Base-by-base conservation (phyloP, 1,140 invertebrate genomes). In the Drosophila nebulosa region DNA sequence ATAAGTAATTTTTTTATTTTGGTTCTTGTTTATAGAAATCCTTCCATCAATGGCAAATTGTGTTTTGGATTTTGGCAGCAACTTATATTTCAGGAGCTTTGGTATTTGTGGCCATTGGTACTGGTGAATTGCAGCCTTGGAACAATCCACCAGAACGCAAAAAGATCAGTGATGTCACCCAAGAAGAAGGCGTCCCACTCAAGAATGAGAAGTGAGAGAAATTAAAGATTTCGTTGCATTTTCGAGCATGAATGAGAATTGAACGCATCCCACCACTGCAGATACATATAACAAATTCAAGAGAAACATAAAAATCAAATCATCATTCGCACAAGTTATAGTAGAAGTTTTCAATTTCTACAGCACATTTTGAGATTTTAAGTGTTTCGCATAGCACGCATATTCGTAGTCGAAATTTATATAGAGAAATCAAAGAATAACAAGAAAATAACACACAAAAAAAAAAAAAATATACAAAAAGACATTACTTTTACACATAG, bases 51-150 rank as follows among this genome's bases (percentile, higher is more conserved):
- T 98, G 97, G 97, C 95, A 94, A 79, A 94, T 95, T 50, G 95
- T 98, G 0, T 98, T 98, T 91, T 96, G 95, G 93, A 95, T 97
- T 27, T 88, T 97, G 3, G 94, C 95, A 0, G 93, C 86, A 3
- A 94, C 95, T 0, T 98, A 97, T 86, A 91, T 94, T 2, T 85
- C 93, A 9, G 97, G 96, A 0, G 94, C 95, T 1, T 42, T 96
- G 0, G 90, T 94, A 0, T 98, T 95, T 91, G 78, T 94, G 3
- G 68, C 95, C 9, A 93, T 96, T 46, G 96, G 96, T 4, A 93
- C 93, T 0, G 96, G 96, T 0, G 93, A 96, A 67, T 90, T 96
- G 16, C 95, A 96, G 88, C 61, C 86, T 5, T 91, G 90, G 90
- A 91, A 91, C 46, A 91, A 90, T 72, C 90, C 90, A 2, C 90